Evolutionary conservation across 2,797 vertebrate genomes (phyloP), one percentile per base, ranked within the genome.

Genomic region (Acipenser transmontanus): DNA sequence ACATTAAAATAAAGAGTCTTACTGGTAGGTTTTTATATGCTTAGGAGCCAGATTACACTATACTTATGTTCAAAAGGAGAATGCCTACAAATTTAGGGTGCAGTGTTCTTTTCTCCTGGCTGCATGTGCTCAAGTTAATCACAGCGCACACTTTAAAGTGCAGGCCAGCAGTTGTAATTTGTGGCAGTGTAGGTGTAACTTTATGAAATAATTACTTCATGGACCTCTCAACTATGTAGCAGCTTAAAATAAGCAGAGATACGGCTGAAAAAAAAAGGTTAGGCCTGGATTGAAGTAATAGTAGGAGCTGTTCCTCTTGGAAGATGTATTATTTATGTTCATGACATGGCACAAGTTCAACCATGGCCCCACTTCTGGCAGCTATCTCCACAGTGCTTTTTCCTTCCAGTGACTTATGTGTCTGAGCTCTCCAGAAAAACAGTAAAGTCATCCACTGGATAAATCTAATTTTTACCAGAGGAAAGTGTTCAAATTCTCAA

Each of bases 271-370:
- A 61, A 17, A 34, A 76, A 76, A 64, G 71, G 72, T 69, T 59
- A 82, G 74, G 71, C 68, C 69, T 74, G 74, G 68, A 69, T 82
- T 85, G 83, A 89, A 89, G 89, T 79, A 83, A 80, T 78, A 88
- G 76, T 68, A 74, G 76, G 80, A 78, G 79, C 82, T 78, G 73
- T 80, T 69, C 71, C 66, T 73, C 74, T 76, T 34, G 68, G 81
- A 74, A 87, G 80, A 91, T 92, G 85, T 87, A 90, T 90, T 85
- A 84, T 87, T 82, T 84, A 89, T 90, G 84, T 84, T 78, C 77
- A 65, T 88, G 89, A 82, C 81, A 81, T 84, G 87, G 87, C 83
- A 88, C 66, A 73, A 75, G 80, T 84, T 89, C 87, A 89, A 73
- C 78, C 80, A 80, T 71, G 82, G 80, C 80, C 81, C 34, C 34